These are phyloP conservation scores for Opisthograptis luteolata DNA, from an alignment of 2,888 invertebrate genomes.

Conservation along the genomic window DNA sequence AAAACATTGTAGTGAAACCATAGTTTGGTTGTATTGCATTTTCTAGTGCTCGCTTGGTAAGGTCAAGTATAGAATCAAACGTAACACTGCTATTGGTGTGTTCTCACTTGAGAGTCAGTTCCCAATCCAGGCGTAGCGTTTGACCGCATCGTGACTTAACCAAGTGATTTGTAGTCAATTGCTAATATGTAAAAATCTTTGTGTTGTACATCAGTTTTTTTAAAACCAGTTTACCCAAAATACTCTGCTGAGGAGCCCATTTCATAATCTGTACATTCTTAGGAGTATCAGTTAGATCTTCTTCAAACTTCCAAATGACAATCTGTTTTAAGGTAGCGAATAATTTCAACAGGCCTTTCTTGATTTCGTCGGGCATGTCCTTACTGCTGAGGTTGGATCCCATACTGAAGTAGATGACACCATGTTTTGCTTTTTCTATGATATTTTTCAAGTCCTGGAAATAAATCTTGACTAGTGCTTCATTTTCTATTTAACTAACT, in stretches of 20 bases:
- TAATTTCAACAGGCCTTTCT: conserved; percentile 55
- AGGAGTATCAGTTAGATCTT: conserved; percentile 54
- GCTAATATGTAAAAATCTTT: background rate
- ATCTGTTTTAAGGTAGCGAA: conserved; percentile 72
- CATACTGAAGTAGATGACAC: conserved; percentile 79
- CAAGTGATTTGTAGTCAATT: too few relatives aligned
- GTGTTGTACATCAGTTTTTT: background rate
- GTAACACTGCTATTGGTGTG: too few relatives aligned
- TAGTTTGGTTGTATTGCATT: too few relatives aligned
- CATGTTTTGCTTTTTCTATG: conserved; percentile 66
- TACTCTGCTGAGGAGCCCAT: conserved; percentile 71
- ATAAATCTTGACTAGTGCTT: background rate
- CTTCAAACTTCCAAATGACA: conserved; percentile 78
- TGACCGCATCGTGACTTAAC: too few relatives aligned
- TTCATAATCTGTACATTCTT: conserved; percentile 66
- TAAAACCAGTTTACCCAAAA: conserved; percentile 40
- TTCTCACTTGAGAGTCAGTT: too few relatives aligned
- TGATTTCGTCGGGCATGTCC: conserved; percentile 56
- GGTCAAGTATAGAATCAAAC: too few relatives aligned
- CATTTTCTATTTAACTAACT: too few relatives aligned
- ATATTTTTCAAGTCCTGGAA: conserved; percentile 58
- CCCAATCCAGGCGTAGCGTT: too few relatives aligned
- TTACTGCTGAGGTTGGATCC: conserved; percentile 68
- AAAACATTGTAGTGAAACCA: too few relatives aligned
- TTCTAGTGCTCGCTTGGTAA: too few relatives aligned